Evolutionary conservation across 2,888 invertebrate species (phyloP), one percentile per base, ranked within the genome.

Genomic region (Spialia ferax): DNA sequence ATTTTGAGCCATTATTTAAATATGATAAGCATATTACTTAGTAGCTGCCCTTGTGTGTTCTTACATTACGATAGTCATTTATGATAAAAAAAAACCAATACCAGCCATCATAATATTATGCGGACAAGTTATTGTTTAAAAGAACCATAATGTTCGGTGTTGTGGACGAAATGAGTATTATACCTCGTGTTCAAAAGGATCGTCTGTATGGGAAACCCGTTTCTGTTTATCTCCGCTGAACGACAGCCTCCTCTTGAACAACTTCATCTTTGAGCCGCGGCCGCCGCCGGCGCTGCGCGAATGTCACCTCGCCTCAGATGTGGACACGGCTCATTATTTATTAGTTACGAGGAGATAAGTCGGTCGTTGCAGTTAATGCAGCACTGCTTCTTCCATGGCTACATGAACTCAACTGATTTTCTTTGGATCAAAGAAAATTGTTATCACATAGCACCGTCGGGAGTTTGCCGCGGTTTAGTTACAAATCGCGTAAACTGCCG

Each of bases 121-220:
- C 61, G 20, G 35, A 68, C 68, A 52, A 63, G 35, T 56, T 69
- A 61, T 57, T 62, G 66, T 62, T 20, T 70, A 56, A 59, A 54
- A 54, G 60, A 62, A 18, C 56, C 60, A 67, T 69, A 70, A 65
- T 71, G 71, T 70, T 50, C 35, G 45, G 45, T 23, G 26, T 26
- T 29, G 52, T 61, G 56, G 54, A 23, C 22, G 23, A 45, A 29
- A 62, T 62, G 42, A 29, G 67, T 56, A 35, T 76, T 13, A 80
- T 92, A 93, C 93, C 93, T 93, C 93, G 76, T 92, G 84, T 76
- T 89, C 89, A 86, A 93, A 93, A 81, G 93, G 91, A 83, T 93
- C 93, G 78, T 90, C 89, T 74, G 84, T 80, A 74, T 79, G 84
- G 70, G 88, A 81, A 86, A 85, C 87, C 77, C 84, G 91, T 91